Percentiles rank a stretch among this genome's conserved stretches.
Conservation (phyloP, 2,888 invertebrate genomes). For the Drosophila leonis region DNA sequence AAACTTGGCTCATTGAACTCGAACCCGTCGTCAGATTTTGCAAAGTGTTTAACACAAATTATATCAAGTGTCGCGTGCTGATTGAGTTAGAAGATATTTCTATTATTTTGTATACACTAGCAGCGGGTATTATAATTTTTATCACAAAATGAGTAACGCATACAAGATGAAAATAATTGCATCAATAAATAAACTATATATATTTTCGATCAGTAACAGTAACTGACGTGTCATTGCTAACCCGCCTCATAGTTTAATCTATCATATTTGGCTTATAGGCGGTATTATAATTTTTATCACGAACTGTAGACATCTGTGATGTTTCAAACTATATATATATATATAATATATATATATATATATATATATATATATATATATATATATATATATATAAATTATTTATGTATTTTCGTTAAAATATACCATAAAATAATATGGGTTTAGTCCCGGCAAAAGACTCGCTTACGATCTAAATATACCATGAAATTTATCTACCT, state of each 20-base stretch:
- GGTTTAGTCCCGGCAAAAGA: neutral
- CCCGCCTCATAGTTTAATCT: neutral
- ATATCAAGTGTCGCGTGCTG: conserved; percentile 44
- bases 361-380: too few species aligned
- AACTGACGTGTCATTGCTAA: neutral
- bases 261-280: neutral
- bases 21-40: conserved; percentile 5
- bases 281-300: neutral
- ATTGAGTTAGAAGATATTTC: conserved; percentile 17
- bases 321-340: too few species aligned
- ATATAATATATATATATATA: too few species aligned
- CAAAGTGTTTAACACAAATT: conserved; percentile 14
- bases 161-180: neutral
- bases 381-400: too few species aligned
- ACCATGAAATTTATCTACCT: neutral
- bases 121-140: neutral
- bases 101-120: neutral
- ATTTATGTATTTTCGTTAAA: neutral
- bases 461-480: neutral
- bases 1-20: conserved; percentile 70
- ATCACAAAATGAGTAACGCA: neutral
- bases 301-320: too few species aligned
- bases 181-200: neutral
- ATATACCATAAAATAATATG: neutral
- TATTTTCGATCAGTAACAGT: neutral